Evolutionary conservation across 2,113 vertebrate genomes (phyloP).

Genomic region (Theropithecus gelada): DNA sequence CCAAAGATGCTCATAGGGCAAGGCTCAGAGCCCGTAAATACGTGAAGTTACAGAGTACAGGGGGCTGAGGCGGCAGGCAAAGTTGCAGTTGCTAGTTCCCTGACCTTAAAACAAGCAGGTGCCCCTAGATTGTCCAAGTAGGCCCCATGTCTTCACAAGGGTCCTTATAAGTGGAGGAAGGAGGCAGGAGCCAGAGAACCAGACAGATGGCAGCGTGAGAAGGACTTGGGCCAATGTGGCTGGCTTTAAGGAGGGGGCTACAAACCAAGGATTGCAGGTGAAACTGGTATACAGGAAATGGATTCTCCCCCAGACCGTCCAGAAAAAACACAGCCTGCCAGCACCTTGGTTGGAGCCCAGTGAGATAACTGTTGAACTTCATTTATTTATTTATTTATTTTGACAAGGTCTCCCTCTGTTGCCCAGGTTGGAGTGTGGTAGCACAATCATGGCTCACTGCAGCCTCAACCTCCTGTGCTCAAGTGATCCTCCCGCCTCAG

Average conservation of each 20-base stretch:
- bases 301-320: neutral
- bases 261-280: neutral
- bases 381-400: no score
- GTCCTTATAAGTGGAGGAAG: neutral
- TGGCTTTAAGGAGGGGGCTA: neutral
- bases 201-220: neutral
- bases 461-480: no score
- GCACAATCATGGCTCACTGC: no score
- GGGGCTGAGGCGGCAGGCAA: neutral
- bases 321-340: neutral
- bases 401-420: no score
- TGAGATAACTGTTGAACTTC: neutral
- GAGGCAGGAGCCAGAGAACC: neutral
- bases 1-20: accelerated
- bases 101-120: neutral
- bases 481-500: no score
- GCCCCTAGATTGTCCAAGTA: neutral
- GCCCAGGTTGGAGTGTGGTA: no score
- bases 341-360: neutral
- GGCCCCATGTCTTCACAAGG: neutral
- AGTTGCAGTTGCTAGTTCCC: no score
- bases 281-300: neutral
- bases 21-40: neutral
- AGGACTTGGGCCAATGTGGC: neutral
- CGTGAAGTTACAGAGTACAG: no score